phyloP scores from a whole-genome alignment of 2,888 invertebrate genomes.

The Euplexia lucipara region DNA sequence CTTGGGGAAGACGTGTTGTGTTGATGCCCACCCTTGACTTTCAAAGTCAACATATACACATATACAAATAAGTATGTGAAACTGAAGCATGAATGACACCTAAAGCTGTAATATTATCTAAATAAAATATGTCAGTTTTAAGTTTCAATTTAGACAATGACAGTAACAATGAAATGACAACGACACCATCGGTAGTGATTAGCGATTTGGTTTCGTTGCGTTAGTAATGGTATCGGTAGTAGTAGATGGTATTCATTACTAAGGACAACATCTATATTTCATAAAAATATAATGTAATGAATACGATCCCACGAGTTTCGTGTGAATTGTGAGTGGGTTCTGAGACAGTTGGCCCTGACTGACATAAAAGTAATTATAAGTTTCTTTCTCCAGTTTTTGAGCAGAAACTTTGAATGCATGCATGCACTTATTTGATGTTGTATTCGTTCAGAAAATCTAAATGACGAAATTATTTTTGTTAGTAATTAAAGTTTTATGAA shows the following conservation, averaged over 20 bases:
- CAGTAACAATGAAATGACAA: too few relatives aligned
- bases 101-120: too few relatives aligned
- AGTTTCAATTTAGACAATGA: background rate
- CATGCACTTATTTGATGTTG: conserved; percentile 23
- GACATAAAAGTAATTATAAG: conserved; percentile 48
- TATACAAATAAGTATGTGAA: background rate
- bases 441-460: background rate
- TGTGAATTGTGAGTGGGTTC: conserved; percentile 32
- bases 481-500: background rate
- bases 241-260: conserved; percentile 21
- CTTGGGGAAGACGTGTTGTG: background rate
- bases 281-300: conserved; percentile 1
- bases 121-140: too few relatives aligned
- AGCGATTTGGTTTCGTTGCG: background rate
- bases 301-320: conserved; percentile 19
- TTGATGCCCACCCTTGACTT: conserved; percentile 9
- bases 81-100: too few relatives aligned
- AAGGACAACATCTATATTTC: conserved; percentile 14
- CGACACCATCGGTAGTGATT: conserved; percentile 5
- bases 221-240: conserved; percentile 14
- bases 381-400: conserved; percentile 40
- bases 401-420: conserved; percentile 16
- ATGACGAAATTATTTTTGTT: background rate
- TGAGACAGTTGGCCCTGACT: conserved; percentile 59
- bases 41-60: background rate